Evolutionary conservation across 2,113 vertebrate species (phyloP).

Genomic region (Numenius arquata): DNA sequence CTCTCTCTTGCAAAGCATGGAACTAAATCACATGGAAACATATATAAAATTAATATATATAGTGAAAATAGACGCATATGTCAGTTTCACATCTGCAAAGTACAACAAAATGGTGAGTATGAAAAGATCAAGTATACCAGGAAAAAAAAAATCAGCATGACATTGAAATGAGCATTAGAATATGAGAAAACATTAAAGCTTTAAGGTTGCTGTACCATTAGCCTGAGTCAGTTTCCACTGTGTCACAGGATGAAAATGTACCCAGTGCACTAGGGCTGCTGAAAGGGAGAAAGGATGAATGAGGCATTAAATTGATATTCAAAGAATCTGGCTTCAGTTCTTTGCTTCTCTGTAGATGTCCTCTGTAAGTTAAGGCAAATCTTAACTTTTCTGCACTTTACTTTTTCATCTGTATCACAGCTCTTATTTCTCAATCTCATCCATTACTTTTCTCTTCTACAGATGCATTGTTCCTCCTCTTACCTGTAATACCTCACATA

Average conservation of each 20-base stretch:
- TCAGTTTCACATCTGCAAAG: not conserved
- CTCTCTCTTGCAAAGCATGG: conserved; percentile 75
- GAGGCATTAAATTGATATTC: not conserved
- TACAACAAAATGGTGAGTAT: not conserved
- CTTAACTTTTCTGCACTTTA: not conserved
- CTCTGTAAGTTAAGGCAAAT: not conserved
- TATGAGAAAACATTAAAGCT: not conserved
- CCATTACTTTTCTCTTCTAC: not conserved
- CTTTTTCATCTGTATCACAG: not conserved
- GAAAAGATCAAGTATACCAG: not conserved
- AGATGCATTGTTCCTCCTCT: not conserved
- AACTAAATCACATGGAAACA: conserved; percentile 76
- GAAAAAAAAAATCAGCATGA: not conserved
- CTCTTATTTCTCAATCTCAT: not conserved
- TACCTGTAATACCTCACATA: not conserved
- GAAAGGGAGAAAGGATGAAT: not conserved
- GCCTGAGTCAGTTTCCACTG: not conserved
- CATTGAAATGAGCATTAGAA: not conserved
- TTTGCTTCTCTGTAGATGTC: not conserved
- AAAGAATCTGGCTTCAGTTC: not conserved
- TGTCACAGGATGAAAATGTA: not conserved
- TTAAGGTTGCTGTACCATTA: not conserved
- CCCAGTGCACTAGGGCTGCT: not conserved
- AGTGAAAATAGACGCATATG: not conserved
- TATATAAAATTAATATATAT: not conserved